Base-by-base conservation (phyloP, 2,797 vertebrate species). In the Crenichthys baileyi region DNA sequence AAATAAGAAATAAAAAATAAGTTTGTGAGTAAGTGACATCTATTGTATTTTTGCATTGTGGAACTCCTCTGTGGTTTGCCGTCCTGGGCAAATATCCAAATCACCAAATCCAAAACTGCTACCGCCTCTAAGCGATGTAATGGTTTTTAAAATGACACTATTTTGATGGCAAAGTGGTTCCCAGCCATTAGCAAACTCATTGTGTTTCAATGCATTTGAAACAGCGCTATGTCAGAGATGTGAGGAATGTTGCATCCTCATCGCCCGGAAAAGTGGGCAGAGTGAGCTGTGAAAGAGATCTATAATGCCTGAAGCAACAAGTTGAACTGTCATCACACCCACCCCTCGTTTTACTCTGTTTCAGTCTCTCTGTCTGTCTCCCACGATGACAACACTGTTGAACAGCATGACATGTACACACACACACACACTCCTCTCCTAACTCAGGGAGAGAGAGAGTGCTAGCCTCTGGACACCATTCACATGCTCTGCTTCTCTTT, bases 271-370 rank as follows among this genome's bases (percentile, higher is more conserved):
- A 79, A 65, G 85, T 81, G 83, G 83, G 79, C 73, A 75, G 68
- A 70, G 77, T 4, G 77, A 81, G 76, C 83, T 65, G 83, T 53
- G 78, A 80, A 70, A 75, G 73, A 70, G 51, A 76, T 63, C 61
- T 72, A 15, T 77, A 76, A 87, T 70, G 79, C 82, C 86, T 87
- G 78, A 72, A 91, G 89, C 89, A 91, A 92, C 92, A 90, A 89
- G 91, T 89, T 75, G 86, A 91, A 71, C 88, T 90, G 85, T 87
- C 90, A 92, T 90, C 87, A 86, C 87, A 87, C 90, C 88, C 81
- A 85, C 76, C 79, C 85, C 79, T 87, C 74, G 75, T 85, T 89
- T 83, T 79, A 85, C 87, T 85, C 80, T 41, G 51, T 88, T 88
- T 89, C 83, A 79, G 70, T 74, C 78, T 82, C 76, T 85, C 76